Evolutionary conservation across 2,888 invertebrate genomes (phyloP), one percentile per base, ranked within the genome.

Genomic region (Esperia sulphurella): DNA sequence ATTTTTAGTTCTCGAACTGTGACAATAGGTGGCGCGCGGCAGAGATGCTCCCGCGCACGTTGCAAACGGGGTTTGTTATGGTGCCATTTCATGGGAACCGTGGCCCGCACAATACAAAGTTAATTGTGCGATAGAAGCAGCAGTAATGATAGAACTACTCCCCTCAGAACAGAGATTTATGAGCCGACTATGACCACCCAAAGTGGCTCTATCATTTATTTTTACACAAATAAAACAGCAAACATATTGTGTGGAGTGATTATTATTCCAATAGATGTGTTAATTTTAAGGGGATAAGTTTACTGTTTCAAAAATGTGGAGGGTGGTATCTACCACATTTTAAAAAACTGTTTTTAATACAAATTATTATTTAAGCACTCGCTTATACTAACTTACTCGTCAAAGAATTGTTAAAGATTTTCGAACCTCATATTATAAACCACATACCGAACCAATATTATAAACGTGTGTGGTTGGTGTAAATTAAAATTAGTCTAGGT

Each of bases 71-170:
- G 49, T 47, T 49, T 52, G 52, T 50, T 52, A 52, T 49, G 52
- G 49, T 49, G 69, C 66, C 71, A 79, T 79, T 83, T 88, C 87
- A 89, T 89, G 89, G 87, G 89, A 90, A 88, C 79, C 65, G 62
- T 71, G 66, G 54, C 59, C 63, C 63, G 75, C 70, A 89, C 89
- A 90, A 89, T 85, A 74, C 61, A 52, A 65, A 76, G 75, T 84
- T 88, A 89, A 89, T 89, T 89, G 88, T 75, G 79, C 83, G 85
- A 85, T 71, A 81, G 82, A 75, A 70, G 66, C 78, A 82, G 82
- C 82, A 78, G 80, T 77, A 81, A 83, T 80, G 80, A 79, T 75
- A 70, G 73, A 59, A 65, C 62, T 59, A 64, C 67, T 72, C 76
- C 70, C 75, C 66, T 72, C 71, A 67, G 66, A 63, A 64, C 59